Percentiles rank a stretch among this genome's conserved stretches.
These are phyloP conservation scores for Neopipo cinnamomea DNA, from an alignment of 2,113 vertebrate species.

Conservation along the genomic window DNA sequence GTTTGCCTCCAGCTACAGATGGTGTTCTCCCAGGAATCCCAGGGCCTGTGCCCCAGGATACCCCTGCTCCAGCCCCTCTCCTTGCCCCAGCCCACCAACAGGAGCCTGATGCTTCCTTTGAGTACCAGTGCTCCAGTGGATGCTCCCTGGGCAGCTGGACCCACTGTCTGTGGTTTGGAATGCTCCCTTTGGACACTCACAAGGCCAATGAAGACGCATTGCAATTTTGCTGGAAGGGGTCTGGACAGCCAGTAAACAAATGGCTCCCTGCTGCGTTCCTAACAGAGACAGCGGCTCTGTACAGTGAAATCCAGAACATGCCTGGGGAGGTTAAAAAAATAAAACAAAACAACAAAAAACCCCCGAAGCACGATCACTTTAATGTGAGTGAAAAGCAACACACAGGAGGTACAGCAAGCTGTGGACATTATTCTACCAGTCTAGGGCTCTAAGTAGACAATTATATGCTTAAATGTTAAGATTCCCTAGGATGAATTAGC, in stretches of 20 bases:
- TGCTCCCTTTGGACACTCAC: fast-evolving
- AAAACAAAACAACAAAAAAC: not conserved
- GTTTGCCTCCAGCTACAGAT: not conserved
- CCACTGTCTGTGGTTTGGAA: fast-evolving
- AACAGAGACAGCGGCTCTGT: not conserved
- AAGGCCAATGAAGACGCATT: fast-evolving
- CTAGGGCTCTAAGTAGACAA: not conserved
- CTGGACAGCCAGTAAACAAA: not conserved
- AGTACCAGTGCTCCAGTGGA: fast-evolving
- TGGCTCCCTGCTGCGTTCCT: not conserved
- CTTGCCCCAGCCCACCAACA: fast-evolving
- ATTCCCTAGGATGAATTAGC: slow-evolving; percentile 32
- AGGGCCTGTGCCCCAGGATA: fast-evolving
- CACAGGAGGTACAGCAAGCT: not conserved
- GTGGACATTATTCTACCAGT: not conserved
- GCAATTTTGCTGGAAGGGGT: not conserved
- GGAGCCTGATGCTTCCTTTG: fast-evolving
- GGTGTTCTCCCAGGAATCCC: fast-evolving
- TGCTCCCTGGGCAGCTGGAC: fast-evolving
- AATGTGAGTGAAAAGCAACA: not conserved
- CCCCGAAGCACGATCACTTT: not conserved
- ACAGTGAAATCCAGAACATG: not conserved
- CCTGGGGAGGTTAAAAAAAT: not conserved
- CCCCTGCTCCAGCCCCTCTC: not conserved
- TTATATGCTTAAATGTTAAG: not conserved